These are phyloP conservation scores for Hipposideros larvatus DNA, from an alignment of 2,797 vertebrate species.

Conservation along the genomic window DNA sequence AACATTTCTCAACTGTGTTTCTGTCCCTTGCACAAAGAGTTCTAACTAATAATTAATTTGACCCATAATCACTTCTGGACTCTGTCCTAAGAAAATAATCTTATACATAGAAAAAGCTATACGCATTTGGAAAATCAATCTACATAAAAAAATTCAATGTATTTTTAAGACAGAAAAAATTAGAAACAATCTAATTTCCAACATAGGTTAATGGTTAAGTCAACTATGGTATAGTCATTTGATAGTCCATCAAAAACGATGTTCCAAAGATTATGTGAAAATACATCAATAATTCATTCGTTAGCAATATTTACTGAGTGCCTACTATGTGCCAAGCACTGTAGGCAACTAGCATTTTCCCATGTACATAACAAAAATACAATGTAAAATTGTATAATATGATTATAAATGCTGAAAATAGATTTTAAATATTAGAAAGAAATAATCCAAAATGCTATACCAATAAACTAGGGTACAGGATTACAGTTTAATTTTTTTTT, in stretches of 20 bases:
- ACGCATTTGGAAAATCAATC: neutral
- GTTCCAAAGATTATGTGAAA: conserved; percentile 45
- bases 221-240: neutral
- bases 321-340: neutral
- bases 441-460: conserved; percentile 1
- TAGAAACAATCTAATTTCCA: conserved; percentile 9
- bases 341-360: conserved; percentile 3
- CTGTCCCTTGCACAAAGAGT: neutral
- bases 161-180: conserved; percentile 44
- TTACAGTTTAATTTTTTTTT: neutral
- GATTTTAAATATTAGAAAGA: conserved; percentile 34
- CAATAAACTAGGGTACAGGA: neutral
- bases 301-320: neutral
- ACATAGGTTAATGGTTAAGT: neutral
- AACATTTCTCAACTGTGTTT: neutral
- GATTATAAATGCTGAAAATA: neutral
- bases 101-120: neutral
- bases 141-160: conserved; percentile 16
- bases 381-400: neutral
- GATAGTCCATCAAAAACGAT: neutral
- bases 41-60: neutral
- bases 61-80: conserved; percentile 5
- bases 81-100: conserved; percentile 34
- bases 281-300: neutral
- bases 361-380: neutral